Conservation (phyloP, 2,113 vertebrate genomes). For the Puffinus mauretanicus region DNA sequence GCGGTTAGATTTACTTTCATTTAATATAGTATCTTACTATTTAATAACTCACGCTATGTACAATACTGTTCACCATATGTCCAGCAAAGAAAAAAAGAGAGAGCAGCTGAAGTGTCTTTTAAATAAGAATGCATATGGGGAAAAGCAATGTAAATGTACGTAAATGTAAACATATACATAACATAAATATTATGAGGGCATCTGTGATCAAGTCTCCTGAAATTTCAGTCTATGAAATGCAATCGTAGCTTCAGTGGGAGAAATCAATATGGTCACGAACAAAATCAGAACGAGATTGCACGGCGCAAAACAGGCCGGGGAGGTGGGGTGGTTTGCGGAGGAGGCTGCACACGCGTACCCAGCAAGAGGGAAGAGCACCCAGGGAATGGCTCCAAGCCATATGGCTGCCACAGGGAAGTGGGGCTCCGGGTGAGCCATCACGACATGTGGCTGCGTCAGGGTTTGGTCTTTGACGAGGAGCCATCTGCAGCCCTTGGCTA, state of each 20-base stretch:
- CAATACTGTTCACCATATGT: neutral
- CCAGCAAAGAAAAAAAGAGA: neutral
- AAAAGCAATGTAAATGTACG: neutral
- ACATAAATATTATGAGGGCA: neutral
- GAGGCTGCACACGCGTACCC: accelerated
- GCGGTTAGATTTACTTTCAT: neutral
- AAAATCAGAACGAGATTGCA: neutral
- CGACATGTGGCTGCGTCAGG: accelerated
- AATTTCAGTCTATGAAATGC: neutral
- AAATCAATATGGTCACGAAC: accelerated
- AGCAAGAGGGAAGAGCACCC: neutral
- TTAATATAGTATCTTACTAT: neutral
- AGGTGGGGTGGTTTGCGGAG: neutral
- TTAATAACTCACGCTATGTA: neutral
- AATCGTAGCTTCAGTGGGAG: neutral
- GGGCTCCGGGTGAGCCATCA: neutral
- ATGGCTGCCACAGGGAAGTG: neutral
- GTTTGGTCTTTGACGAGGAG: neutral
- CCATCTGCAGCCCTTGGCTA: neutral
- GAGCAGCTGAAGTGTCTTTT: neutral
- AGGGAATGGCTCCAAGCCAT: neutral
- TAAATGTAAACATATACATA: neutral
- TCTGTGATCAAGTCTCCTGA: neutral
- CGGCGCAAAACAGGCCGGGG: accelerated
- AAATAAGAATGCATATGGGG: neutral